These are phyloP conservation scores for Tragelaphus imberbis DNA, from an alignment of 2,113 vertebrate genomes.

Conservation along the genomic window DNA sequence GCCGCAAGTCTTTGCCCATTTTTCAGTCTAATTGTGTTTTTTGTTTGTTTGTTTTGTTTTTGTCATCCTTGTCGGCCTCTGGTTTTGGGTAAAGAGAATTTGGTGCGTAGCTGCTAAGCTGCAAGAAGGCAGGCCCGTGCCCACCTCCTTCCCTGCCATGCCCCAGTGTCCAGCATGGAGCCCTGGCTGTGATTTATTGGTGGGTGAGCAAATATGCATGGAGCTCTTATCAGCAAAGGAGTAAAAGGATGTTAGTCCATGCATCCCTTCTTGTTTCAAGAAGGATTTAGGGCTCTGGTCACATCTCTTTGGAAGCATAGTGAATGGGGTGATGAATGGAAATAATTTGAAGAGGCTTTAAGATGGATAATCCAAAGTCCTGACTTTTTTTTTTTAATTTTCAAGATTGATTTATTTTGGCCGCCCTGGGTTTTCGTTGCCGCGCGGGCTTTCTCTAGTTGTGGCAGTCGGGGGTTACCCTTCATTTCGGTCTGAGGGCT, in stretches of 20 bases:
- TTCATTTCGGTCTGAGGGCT: neutral
- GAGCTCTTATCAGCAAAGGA: neutral
- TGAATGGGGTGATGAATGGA: neutral
- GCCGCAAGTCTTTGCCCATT: neutral
- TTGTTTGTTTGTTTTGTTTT: neutral
- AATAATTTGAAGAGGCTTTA: neutral
- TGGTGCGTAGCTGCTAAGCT: neutral
- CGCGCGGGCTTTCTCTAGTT: fast-evolving
- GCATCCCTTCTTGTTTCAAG: neutral
- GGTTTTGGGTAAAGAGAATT: neutral
- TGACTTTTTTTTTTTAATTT: neutral
- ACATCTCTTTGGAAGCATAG: neutral
- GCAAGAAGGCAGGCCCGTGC: fast-evolving
- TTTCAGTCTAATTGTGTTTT: neutral
- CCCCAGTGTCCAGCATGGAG: neutral
- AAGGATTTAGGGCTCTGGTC: neutral
- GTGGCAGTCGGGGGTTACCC: fast-evolving
- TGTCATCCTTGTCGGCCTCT: neutral
- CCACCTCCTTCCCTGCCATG: neutral
- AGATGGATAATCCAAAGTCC: neutral
- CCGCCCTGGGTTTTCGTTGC: fast-evolving
- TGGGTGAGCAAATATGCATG: neutral
- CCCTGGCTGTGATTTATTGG: neutral
- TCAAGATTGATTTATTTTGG: neutral
- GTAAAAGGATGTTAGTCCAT: neutral